phyloP scores from a whole-genome alignment of 2,113 vertebrate species.

The Vulpes lagopus region DNA sequence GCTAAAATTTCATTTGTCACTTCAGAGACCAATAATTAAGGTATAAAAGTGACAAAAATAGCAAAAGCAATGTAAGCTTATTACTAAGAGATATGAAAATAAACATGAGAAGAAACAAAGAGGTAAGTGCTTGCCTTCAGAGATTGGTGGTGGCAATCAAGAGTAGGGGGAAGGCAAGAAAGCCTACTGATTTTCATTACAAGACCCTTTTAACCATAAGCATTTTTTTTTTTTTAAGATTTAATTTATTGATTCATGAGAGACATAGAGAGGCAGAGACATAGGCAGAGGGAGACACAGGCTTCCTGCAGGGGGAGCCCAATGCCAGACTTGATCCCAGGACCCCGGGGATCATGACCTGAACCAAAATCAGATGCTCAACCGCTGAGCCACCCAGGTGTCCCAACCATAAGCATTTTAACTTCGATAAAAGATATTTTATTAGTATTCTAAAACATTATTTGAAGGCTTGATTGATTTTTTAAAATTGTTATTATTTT shows the following conservation, averaged over 20 bases:
- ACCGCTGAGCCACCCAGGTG: no score
- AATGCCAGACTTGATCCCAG: no score
- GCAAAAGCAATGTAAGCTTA: not conserved
- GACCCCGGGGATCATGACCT: no score
- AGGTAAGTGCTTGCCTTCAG: not conserved
- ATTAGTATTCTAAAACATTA: not conserved
- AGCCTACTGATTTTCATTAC: not conserved
- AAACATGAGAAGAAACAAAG: conserved; percentile 7
- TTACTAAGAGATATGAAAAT: conserved; percentile 18
- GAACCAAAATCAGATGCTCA: no score
- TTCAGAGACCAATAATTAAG: not conserved
- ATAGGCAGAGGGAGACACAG: no score
- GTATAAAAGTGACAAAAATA: conserved; percentile 46
- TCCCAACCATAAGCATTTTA: not conserved
- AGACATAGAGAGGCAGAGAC: no score
- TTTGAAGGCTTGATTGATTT: not conserved
- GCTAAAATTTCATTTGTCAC: not conserved
- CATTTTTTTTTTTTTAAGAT: no score
- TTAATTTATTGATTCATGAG: no score
- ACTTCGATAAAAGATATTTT: not conserved
- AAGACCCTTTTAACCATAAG: not conserved
- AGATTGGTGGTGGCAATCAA: not conserved
- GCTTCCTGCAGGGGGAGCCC: no score
- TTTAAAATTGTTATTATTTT: not conserved
- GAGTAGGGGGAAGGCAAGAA: not conserved